Percentiles rank a stretch among this genome's conserved stretches.
Conservation (phyloP, 2,888 invertebrate species). For the Sesia bembeciformis region DNA sequence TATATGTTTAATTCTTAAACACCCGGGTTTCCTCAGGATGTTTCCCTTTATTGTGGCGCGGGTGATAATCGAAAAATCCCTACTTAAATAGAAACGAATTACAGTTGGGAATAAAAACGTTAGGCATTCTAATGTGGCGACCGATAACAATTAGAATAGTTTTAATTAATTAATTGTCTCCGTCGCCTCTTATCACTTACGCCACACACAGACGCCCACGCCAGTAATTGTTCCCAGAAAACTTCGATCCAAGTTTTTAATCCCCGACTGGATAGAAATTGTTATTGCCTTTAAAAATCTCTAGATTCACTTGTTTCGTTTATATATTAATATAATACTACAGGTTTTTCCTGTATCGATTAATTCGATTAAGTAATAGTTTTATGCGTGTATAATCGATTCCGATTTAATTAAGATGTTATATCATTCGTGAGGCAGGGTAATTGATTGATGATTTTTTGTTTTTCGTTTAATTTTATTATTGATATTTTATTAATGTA, state of each 20-base stretch:
- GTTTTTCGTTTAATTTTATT: too few species aligned
- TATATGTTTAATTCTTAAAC: too few species aligned
- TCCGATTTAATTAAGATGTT: conserved; percentile 21
- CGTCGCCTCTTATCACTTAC: conserved; percentile 11
- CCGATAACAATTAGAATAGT: neutral
- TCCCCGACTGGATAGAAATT: conserved; percentile 33
- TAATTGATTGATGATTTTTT: too few species aligned
- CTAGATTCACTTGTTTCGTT: neutral
- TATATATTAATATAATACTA: neutral
- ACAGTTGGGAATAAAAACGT: too few species aligned
- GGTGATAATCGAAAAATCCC: too few species aligned
- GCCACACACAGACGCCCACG: conserved; percentile 36
- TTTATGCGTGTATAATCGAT: conserved; percentile 16
- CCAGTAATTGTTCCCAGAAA: conserved; percentile 60
- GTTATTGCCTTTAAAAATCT: conserved; percentile 30
- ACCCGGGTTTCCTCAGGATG: too few species aligned
- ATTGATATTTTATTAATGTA: too few species aligned
- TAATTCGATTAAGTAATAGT: conserved; percentile 15
- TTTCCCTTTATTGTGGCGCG: too few species aligned
- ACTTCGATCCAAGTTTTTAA: conserved; percentile 43
- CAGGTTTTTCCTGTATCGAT: conserved; percentile 2
- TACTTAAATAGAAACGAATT: too few species aligned
- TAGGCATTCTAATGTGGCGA: neutral
- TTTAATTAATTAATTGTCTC: neutral
- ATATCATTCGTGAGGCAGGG: conserved; percentile 4